phyloP scores from a whole-genome alignment of 1,140 invertebrate genomes.

The Anadara kagoshimensis region DNA sequence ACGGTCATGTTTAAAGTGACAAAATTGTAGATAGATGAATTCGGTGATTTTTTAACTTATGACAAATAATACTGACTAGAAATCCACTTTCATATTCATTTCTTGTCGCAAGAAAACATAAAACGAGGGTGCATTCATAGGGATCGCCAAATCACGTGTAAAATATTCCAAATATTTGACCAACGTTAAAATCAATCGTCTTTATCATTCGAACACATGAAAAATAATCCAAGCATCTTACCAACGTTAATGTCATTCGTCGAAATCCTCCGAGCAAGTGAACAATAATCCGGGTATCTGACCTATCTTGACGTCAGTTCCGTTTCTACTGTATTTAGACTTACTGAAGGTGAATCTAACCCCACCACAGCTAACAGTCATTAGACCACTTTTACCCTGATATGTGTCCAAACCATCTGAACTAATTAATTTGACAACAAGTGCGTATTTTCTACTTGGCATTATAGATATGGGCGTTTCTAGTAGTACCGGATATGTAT shows the following conservation, averaged over 20 bases:
- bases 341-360: conserved; percentile 46
- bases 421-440: conserved; percentile 41
- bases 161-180: no score
- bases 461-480: conserved; percentile 36
- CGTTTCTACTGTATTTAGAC: conserved; percentile 50
- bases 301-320: conserved; percentile 53
- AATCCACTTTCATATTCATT: no score
- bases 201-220: no score
- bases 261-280: conserved; percentile 10
- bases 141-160: no score
- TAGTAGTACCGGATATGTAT: conserved; percentile 43
- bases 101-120: no score
- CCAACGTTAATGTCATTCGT: conserved; percentile 43
- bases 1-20: no score
- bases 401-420: conserved; percentile 47
- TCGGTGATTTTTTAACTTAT: no score
- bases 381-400: conserved; percentile 45
- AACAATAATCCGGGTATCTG: conserved; percentile 56
- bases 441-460: conserved; percentile 35
- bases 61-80: no score
- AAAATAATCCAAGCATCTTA: conserved; percentile 49
- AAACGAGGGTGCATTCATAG: no score
- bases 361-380: conserved; percentile 29
- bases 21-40: no score
- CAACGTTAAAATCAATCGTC: no score